Conservation (phyloP, 2,113 vertebrate species). For the Coracopsis vasa region DNA sequence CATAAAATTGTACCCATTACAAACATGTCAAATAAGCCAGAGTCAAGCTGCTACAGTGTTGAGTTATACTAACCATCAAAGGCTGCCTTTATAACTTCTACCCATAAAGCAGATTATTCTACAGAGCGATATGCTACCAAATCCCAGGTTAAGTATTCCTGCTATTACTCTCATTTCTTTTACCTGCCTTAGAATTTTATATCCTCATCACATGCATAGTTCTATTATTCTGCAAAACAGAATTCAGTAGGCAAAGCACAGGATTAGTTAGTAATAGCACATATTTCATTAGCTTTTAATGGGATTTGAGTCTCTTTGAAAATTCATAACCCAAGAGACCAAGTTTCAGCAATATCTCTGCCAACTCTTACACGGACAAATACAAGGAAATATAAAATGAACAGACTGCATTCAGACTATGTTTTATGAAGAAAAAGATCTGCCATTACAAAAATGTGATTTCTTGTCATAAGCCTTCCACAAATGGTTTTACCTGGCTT, state of each 20-base stretch:
- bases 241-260: background rate
- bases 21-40: background rate
- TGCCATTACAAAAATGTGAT: background rate
- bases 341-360: background rate
- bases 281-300: background rate
- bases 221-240: background rate
- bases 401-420: background rate
- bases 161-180: background rate
- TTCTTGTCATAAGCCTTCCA: background rate
- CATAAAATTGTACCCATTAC: background rate
- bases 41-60: background rate
- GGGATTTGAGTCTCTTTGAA: background rate
- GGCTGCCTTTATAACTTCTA: background rate
- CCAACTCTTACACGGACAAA: background rate
- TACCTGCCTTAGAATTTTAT: background rate
- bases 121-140: background rate
- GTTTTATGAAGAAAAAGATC: background rate
- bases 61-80: background rate
- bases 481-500: constrained; percentile 82
- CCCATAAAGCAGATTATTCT: background rate
- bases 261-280: background rate
- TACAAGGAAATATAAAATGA: background rate
- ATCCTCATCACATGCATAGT: background rate
- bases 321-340: background rate
- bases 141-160: background rate